Conservation (phyloP, 1,140 invertebrate genomes). For the Mamestra configurata region DNA sequence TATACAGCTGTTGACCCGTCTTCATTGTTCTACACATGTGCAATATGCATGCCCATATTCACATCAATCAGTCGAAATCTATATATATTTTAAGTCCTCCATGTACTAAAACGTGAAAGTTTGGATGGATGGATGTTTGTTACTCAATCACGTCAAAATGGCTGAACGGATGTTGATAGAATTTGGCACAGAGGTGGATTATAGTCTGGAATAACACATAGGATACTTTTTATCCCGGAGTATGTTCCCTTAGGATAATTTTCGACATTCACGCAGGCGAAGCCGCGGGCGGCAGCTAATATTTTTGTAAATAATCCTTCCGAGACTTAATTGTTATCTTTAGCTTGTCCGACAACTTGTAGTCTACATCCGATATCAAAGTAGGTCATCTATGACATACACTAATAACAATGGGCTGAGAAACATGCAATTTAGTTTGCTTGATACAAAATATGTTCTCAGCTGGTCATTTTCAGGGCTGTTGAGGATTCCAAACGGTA, state of each 20-base stretch:
- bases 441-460: conserved; percentile 10
- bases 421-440: conserved; percentile 6
- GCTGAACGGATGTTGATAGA: no score
- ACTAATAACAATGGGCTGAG: conserved; percentile 18
- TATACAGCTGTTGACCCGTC: background rate
- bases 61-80: background rate
- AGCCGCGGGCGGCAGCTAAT: no score
- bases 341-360: conserved; percentile 2
- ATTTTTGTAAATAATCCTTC: conserved; percentile 21
- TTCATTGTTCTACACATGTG: background rate
- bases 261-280: no score
- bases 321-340: conserved; percentile 10
- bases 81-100: background rate
- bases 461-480: background rate
- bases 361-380: conserved; percentile 4
- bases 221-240: no score
- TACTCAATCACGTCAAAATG: no score
- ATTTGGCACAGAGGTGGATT: no score
- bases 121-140: no score
- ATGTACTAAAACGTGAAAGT: no score
- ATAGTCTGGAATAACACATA: no score
- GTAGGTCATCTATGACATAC: conserved; percentile 20
- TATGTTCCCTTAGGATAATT: no score
- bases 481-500: background rate
- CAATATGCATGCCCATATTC: background rate